Evolutionary conservation across 2,113 vertebrate species (phyloP).

Genomic region (Otus sunia): DNA sequence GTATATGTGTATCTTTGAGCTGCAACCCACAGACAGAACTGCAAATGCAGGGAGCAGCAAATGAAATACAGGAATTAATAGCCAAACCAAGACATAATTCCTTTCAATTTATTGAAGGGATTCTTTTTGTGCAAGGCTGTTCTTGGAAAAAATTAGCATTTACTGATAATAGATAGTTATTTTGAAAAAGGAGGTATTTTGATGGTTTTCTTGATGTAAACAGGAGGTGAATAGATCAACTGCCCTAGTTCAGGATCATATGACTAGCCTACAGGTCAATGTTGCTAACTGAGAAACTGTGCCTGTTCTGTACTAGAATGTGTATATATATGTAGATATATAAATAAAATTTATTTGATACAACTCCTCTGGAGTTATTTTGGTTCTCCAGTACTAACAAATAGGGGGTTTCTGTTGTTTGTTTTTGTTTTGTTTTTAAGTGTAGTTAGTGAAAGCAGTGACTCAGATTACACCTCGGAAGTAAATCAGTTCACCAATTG

Average conservation of each 20-base stretch:
- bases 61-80: neutral
- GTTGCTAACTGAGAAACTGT: neutral
- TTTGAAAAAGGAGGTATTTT: neutral
- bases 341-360: neutral
- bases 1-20: neutral
- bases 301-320: neutral
- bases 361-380: neutral
- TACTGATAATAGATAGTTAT: neutral
- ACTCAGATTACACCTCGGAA: neutral
- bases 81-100: neutral
- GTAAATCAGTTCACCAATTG: neutral
- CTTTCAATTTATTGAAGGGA: neutral
- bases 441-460: slow-evolving; percentile 13
- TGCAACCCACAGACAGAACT: neutral
- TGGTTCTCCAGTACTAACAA: neutral
- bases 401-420: neutral
- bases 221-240: neutral
- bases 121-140: neutral
- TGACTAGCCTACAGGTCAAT: neutral
- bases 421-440: neutral
- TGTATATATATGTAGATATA: neutral
- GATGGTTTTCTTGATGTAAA: neutral
- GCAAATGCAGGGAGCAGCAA: neutral
- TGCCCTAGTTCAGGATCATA: neutral
- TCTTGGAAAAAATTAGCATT: neutral